phyloP scores from a whole-genome alignment of 2,797 vertebrate genomes.

The Gadopsis marmoratus region DNA sequence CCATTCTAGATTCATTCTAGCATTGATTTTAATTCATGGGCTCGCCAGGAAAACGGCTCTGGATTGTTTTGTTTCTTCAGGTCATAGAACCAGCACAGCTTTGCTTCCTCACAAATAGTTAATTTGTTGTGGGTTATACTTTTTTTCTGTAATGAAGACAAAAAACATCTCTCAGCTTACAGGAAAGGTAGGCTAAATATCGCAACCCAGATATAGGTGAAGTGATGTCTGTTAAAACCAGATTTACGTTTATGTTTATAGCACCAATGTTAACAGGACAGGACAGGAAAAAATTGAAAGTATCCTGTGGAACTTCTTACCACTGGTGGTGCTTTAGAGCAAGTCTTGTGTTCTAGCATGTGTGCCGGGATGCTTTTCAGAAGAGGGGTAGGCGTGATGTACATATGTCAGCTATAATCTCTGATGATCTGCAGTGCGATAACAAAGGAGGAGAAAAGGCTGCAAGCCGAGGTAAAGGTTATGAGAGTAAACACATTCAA shows the following conservation, averaged over 20 bases:
- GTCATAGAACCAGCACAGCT: background rate
- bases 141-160: constrained; percentile 10
- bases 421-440: background rate
- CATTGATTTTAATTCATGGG: background rate
- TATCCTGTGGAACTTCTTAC: background rate
- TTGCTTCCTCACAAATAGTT: background rate
- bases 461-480: background rate
- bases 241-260: background rate
- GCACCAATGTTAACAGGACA: background rate
- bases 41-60: background rate
- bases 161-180: background rate
- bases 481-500: background rate
- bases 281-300: background rate
- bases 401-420: background rate
- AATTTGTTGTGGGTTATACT: background rate
- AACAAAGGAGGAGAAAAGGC: background rate
- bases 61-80: background rate
- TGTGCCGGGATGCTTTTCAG: background rate
- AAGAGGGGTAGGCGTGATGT: too few relatives aligned
- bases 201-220: background rate
- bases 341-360: background rate
- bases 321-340: background rate
- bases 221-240: too few relatives aligned
- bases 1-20: background rate
- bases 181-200: background rate